These are phyloP conservation scores for Cylas formicarius DNA, from an alignment of 1,140 invertebrate species.

Conservation along the genomic window DNA sequence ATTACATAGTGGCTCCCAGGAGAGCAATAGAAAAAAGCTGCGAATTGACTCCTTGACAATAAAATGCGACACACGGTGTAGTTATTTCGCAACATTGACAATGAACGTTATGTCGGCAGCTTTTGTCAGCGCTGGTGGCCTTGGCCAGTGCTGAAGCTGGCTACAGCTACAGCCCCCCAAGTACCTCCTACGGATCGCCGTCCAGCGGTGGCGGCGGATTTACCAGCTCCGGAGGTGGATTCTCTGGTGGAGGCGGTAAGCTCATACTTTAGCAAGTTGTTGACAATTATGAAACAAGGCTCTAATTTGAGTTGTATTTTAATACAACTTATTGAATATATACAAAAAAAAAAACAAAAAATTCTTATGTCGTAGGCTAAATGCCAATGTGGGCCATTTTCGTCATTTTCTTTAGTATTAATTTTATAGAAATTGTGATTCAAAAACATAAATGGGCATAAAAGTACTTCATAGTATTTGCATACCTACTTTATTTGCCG, in stretches of 20 bases:
- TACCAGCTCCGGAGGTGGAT: slow-evolving; percentile 21
- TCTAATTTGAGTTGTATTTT: no score
- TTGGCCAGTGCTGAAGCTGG: slow-evolving; percentile 42
- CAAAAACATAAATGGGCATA: neutral
- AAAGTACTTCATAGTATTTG: neutral
- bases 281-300: no score
- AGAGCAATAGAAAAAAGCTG: no score
- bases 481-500: neutral
- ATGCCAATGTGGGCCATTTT: no score
- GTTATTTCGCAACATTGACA: neutral
- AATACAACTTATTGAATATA: no score
- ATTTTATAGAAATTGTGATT: no score
- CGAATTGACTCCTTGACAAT: no score
- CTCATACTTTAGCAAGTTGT: no score
- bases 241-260: slow-evolving; percentile 22
- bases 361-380: no score
- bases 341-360: no score
- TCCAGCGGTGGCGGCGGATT: slow-evolving; percentile 37
- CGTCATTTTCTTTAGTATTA: no score
- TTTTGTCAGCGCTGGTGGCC: slow-evolving; percentile 38
- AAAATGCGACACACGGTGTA: neutral
- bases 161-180: slow-evolving; percentile 43
- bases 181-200: slow-evolving; percentile 40
- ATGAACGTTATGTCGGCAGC: slow-evolving; percentile 27
- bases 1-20: no score